Evolutionary conservation across 1,140 invertebrate species (phyloP), one percentile per base, ranked within the genome.

Genomic region (Drosophila lowei): DNA sequence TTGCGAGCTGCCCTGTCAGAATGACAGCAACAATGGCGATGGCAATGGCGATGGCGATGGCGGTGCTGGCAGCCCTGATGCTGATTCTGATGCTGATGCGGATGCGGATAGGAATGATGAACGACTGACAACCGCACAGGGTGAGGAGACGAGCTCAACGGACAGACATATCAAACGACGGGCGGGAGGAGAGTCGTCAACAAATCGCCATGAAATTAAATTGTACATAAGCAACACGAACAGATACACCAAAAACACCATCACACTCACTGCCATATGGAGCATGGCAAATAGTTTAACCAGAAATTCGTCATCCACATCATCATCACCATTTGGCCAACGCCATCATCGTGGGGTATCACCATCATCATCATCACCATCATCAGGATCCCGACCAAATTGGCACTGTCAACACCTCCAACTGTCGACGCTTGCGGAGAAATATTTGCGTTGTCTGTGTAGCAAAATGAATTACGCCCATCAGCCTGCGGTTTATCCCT

Each of bases 131-230:
- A 63, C 74, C 68, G 52, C 79, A 83, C 79, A 38, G 41, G 68
- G 64, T 54, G 54, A 21, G 63, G 42, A 9, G 23, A 13, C 23
- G 42, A 30, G 50, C 42, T 23, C 28, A 60, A 28, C 28, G 34
- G 25, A 18, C 61, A 57, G 62, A 59, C 49, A 74, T 65, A 74
- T 64, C 58, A 1, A 73, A 60, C 46, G 53, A 66, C 77, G 75
- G 58, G 60, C 72, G 48, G 60, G 43, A 30, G 60, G 43, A 72
- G 55, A 48, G 41, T 59, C 64, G 46, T 68, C 65, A 78, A 64
- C 84, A 88, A 88, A 75, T 88, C 78, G 83, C 73, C 81, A 85
- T 78, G 70, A 85, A 86, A 85, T 85, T 85, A 81, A 77, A 85
- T 85, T 77, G 70, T 88, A 86, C 74, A 83, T 62, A 73, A 58